Evolutionary conservation across 2,113 vertebrate genomes (phyloP).

Genomic region (Cyanistes caeruleus): DNA sequence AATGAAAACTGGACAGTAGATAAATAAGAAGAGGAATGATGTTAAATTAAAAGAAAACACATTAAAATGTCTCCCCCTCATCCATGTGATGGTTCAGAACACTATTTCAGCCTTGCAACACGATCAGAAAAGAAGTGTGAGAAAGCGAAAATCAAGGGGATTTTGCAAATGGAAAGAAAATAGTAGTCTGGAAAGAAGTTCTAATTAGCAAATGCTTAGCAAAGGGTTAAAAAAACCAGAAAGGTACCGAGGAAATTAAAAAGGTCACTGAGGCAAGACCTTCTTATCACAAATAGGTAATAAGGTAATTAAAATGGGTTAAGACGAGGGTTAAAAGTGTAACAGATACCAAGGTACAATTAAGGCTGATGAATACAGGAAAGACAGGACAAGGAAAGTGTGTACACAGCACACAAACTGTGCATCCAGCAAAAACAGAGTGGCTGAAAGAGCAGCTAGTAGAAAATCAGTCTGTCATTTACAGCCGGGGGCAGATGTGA

Average conservation of each 20-base stretch:
- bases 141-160: not conserved
- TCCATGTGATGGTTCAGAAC: not conserved
- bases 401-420: constrained; percentile 30
- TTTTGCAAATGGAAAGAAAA: constrained; percentile 26
- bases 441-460: constrained; percentile 49
- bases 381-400: constrained; percentile 2
- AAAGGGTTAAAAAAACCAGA: not conserved
- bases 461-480: constrained; percentile 66
- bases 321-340: not conserved
- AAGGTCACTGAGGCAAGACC: not conserved
- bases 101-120: not conserved
- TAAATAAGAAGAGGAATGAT: constrained; percentile 4
- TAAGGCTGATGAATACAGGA: not conserved
- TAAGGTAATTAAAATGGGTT: constrained; percentile 38
- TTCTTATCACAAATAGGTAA: not conserved
- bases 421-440: constrained; percentile 39
- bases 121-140: not conserved
- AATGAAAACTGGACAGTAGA: constrained; percentile 26
- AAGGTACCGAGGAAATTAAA: not conserved
- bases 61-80: not conserved
- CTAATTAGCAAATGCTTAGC: not conserved
- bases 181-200: not conserved
- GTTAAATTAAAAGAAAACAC: constrained; percentile 36
- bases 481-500: constrained; percentile 60
- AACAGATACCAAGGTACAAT: not conserved